Percentiles rank a stretch among this genome's conserved stretches.
Evolutionary conservation across 2,797 vertebrate species (phyloP).

Genomic region (Spinus pinus): DNA sequence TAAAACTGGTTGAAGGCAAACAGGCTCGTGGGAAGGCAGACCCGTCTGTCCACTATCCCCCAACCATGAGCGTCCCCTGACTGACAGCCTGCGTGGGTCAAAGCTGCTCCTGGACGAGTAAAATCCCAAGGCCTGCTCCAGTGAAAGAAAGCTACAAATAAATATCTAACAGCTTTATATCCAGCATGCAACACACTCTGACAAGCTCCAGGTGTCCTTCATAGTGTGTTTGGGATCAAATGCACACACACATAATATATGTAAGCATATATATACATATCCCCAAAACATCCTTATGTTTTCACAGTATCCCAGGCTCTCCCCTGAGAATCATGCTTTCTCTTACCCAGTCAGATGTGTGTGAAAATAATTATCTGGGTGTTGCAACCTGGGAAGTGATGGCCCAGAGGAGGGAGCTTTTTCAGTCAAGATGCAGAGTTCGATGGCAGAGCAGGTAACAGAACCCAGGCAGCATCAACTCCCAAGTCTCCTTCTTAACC

Average conservation of each 20-base stretch:
- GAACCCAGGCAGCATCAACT: not conserved
- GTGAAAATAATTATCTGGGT: not conserved
- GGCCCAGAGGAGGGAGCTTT: not conserved
- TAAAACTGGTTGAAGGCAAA: constrained; percentile 48
- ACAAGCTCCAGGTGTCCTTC: not conserved
- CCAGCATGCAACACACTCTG: not conserved
- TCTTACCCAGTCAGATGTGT: not conserved
- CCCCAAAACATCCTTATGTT: not conserved
- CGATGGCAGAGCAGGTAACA: not conserved
- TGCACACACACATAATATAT: not conserved
- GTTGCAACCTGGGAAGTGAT: not conserved
- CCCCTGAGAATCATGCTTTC: not conserved
- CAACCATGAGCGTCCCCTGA: not conserved
- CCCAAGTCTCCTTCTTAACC: constrained; percentile 12
- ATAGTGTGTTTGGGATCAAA: not conserved
- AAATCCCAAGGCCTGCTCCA: not conserved
- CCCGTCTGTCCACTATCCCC: not conserved
- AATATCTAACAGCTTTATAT: not conserved
- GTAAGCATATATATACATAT: not conserved
- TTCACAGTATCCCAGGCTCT: not conserved
- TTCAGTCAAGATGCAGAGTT: not conserved
- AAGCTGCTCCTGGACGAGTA: not conserved
- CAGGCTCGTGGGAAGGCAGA: not conserved
- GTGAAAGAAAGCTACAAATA: not conserved
- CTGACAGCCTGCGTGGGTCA: not conserved